Evolutionary conservation across 64 coral and sea anemone genomes (phyloP).

Genomic region (Pocillopora damicornis): DNA sequence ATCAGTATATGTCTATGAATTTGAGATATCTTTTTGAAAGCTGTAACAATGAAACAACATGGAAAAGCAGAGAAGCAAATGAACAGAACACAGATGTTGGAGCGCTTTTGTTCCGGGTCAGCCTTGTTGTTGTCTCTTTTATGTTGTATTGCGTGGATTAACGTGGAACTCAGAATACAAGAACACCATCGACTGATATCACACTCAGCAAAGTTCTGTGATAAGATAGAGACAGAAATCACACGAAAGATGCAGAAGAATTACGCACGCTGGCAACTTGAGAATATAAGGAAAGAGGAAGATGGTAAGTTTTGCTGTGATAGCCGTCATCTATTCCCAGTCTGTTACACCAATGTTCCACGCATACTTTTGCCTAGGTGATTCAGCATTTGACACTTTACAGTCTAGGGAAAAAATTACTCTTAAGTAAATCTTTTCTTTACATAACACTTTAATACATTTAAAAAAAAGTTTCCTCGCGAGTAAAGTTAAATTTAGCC

Average conservation of each 20-base stretch:
- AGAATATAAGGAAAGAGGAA: not conserved
- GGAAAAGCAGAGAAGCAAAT: not conserved
- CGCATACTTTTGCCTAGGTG: not conserved
- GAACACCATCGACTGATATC: slow-evolving; percentile 19
- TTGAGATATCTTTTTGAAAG: not conserved
- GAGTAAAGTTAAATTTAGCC: no score
- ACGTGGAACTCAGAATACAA: slow-evolving; percentile 27
- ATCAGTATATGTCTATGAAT: no score
- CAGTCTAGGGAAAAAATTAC: no score
- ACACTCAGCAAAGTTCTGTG: slow-evolving; percentile 14
- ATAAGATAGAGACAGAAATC: slow-evolving; percentile 15
- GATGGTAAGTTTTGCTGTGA: not conserved
- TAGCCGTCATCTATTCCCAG: not conserved
- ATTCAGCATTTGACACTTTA: no score
- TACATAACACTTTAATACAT: no score
- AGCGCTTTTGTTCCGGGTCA: slow-evolving; percentile 3
- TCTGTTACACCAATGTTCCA: no score
- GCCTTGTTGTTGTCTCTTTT: slow-evolving; percentile 19
- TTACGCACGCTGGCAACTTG: not conserved
- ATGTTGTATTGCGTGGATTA: slow-evolving; percentile 8
- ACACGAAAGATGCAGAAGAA: not conserved
- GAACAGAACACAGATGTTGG: not conserved
- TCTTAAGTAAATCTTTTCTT: no score
- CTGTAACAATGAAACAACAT: not conserved
- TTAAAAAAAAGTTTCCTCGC: no score